These are phyloP conservation scores for Acomys russatus DNA, from an alignment of 2,797 vertebrate species.

Conservation along the genomic window DNA sequence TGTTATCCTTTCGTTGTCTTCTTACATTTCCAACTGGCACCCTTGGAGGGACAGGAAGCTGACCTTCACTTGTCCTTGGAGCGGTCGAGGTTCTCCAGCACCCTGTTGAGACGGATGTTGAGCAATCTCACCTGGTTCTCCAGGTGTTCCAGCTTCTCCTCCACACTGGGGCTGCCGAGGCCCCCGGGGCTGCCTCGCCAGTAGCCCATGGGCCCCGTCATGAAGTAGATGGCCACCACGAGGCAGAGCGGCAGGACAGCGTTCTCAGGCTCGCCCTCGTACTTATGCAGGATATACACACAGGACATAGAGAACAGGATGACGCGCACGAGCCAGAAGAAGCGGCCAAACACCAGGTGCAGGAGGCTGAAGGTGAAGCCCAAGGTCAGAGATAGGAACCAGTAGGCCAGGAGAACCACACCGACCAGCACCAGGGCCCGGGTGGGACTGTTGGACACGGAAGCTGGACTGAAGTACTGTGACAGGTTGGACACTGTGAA, in stretches of 20 bases:
- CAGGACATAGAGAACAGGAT: constrained; percentile 96
- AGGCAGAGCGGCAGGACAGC: constrained; percentile 96
- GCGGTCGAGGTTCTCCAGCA: constrained; percentile 95
- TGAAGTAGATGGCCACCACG: constrained; percentile 97
- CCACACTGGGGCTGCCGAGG: constrained; percentile 90
- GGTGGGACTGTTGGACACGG: constrained; percentile 94
- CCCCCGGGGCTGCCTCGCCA: constrained; percentile 92
- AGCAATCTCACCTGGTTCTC: constrained; percentile 97
- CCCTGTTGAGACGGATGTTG: constrained; percentile 96
- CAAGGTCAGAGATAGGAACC: constrained; percentile 96
- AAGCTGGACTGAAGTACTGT: constrained; percentile 95
- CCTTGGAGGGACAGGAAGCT: constrained; percentile 37
- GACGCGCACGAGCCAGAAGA: constrained; percentile 96
- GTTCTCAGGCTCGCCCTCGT: constrained; percentile 96
- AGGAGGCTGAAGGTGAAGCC: constrained; percentile 96
- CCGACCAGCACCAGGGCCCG: constrained; percentile 94
- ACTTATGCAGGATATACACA: constrained; percentile 98
- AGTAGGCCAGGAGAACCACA: constrained; percentile 94
- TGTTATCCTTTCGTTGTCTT: constrained; percentile 4
- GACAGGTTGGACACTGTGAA: constrained; percentile 92
- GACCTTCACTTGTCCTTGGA: constrained; percentile 90
- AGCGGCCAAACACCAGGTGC: constrained; percentile 95
- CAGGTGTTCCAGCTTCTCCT: constrained; percentile 98
- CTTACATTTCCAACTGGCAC: constrained; percentile 72
- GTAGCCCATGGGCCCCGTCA: constrained; percentile 97